Evolutionary conservation across 2,888 invertebrate species (phyloP), one percentile per base, ranked within the genome.

Genomic region (Reticulitermes lucifugus): DNA sequence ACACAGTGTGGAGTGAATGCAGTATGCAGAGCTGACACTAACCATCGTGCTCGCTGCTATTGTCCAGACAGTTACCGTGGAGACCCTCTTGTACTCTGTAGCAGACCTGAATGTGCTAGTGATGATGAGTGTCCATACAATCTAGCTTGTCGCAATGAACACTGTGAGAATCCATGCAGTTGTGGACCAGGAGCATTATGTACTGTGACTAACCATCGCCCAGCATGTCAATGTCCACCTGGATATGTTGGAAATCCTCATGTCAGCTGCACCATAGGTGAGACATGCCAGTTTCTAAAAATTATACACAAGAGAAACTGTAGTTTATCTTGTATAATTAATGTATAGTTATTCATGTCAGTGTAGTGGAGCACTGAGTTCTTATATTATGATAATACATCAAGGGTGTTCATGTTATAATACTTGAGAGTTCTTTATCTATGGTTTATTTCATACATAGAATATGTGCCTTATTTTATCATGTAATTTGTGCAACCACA

Each of bases 161-260:
- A 93, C 86, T 98, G 98, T 89, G 94, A 94, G 89, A 95, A 96
- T 91, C 97, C 97, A 12, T 98, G 98, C 90, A 93, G 95, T 84
- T 98, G 97, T 89, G 96, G 96, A n/a, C 91, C 93, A 10, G 93
- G 93, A 18, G 96, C 97, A 2, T 92, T 94, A 86, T 98, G 98
- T 89, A 93, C 93, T 2, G 96, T 97, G 9, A 92, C 93, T 83
- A 95, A 96, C 87, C 98, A 98, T 90, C 91, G 92, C 84, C 94
- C 97, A 0, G 92, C 93, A 83, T 98, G 98, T 89, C 94, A 95
- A 88, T 98, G 98, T 90, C 96, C 96, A 70, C 94, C 96, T 77
- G 97, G 96, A 25, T 96, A 95, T 88, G 93, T 92, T 85, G 98
- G 97, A 87, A 95, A 97, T 91, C 96, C 97, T 14, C 92, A 94